Evolutionary conservation across 2,797 vertebrate genomes (phyloP), one percentile per base, ranked within the genome.

Genomic region (Oreortyx pictus): DNA sequence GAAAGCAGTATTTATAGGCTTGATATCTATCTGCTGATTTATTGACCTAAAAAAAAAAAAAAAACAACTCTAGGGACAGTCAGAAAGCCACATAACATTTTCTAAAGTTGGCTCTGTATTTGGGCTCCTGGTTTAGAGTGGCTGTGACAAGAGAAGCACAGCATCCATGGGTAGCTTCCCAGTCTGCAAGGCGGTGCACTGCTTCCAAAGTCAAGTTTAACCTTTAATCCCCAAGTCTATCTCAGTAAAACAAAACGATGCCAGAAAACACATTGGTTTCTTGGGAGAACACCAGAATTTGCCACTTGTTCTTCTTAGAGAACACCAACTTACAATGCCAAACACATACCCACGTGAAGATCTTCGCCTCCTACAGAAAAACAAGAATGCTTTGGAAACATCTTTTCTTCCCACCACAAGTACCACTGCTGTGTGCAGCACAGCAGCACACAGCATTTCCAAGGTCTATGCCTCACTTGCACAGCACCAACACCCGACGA

Each of bases 301-400:
- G 7, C 17, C 60, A 29, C 39, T 20, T 49, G 1, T 0, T 0
- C 1, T 27, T 46, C 72, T 44, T 33, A 5, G n/a, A 24, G 31
- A 81, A 9, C 22, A 20, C 31, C 18, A 41, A 22, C 43, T 19
- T 27, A 9, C 13, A 27, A n/a, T 9, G 25, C 43, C 43, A 46
- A 80, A 35, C 25, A 31, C 13, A 19, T 0, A 0, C 33, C 20
- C 39, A 52, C 29, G 11, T 7, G 16, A 67, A 64, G 43, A 24
- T 11, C 35, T 18, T 19, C 2, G 3, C n/a, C 68, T 68, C 15
- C 41, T 18, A 15, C 35, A 9, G 23, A 43, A 71, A n/a, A 46
- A 25, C 50, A 16, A 43, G 46, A 20, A 1, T 12, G 14, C 12
- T 8, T 11, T 20, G 37, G 39, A 74, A 90, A 4, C 1, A 2